Evolutionary conservation across 2,888 invertebrate species (phyloP).

Genomic region (Pedicia rivosa): DNA sequence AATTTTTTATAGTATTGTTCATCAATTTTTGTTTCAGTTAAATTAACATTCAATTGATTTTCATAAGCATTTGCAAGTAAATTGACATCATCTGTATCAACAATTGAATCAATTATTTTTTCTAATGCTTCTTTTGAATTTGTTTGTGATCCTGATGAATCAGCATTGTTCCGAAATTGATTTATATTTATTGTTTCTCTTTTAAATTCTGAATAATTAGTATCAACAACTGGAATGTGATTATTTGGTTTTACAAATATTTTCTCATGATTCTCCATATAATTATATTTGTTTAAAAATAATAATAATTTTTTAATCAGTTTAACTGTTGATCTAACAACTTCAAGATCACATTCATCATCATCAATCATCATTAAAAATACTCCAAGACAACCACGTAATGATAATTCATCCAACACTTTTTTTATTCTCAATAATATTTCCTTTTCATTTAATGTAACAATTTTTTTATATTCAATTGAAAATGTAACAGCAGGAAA

Average conservation of each 20-base stretch:
- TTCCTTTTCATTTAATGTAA: constrained; percentile 50
- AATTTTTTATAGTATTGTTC: constrained; percentile 23
- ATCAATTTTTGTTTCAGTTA: constrained; percentile 9
- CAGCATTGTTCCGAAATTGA: neutral
- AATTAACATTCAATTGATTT: constrained; percentile 28
- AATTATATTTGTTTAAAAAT: constrained; percentile 40
- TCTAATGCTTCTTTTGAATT: constrained; percentile 12
- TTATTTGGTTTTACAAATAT: neutral
- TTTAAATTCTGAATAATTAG: constrained; percentile 9
- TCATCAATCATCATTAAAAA: constrained; percentile 46
- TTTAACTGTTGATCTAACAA: constrained; percentile 41
- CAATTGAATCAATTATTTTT: constrained; percentile 44
- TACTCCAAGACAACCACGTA: constrained; percentile 52
- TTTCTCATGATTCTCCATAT: constrained; percentile 19
- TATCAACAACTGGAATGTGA: constrained; percentile 12
- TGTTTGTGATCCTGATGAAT: neutral
- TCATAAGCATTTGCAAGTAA: constrained; percentile 44
- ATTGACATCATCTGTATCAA: constrained; percentile 43
- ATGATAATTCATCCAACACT: constrained; percentile 48
- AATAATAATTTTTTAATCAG: constrained; percentile 32
- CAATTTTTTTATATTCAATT: constrained; percentile 59
- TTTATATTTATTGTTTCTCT: neutral
- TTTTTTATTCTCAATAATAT: constrained; percentile 38
- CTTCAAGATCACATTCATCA: constrained; percentile 55
- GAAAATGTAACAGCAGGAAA: constrained; percentile 70